These are phyloP conservation scores for Madoqua kirkii DNA, from an alignment of 2,113 vertebrate species.

Conservation along the genomic window DNA sequence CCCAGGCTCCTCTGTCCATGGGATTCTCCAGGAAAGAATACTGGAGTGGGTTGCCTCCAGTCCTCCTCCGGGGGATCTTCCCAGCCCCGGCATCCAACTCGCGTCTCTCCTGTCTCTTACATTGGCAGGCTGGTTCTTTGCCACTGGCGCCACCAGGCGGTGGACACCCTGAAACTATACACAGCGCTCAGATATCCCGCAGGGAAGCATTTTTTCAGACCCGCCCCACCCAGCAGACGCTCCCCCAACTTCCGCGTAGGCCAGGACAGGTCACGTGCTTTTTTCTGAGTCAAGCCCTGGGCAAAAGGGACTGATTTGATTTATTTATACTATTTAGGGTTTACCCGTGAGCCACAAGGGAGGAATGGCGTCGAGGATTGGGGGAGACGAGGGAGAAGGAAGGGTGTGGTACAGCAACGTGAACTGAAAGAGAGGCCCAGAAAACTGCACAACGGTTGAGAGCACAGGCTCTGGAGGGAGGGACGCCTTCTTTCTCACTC, in stretches of 20 bases:
- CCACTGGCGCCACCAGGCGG: neutral
- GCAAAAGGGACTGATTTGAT: neutral
- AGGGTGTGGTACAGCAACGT: rapidly evolving
- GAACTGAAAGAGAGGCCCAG: neutral
- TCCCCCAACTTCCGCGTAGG: neutral
- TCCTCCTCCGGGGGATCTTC: neutral
- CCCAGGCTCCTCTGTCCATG: neutral
- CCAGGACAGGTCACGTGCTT: neutral
- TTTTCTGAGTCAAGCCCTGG: neutral
- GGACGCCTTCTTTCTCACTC: neutral
- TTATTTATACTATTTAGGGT: neutral
- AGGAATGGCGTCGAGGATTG: neutral
- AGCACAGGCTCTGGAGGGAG: neutral
- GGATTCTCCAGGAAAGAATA: neutral
- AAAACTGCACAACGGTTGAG: neutral
- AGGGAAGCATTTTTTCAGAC: neutral
- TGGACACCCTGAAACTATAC: neutral
- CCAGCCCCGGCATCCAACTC: neutral
- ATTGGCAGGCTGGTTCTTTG: neutral
- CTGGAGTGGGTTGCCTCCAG: neutral
- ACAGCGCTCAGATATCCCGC: neutral
- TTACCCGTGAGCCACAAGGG: neutral
- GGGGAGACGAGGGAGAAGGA: neutral
- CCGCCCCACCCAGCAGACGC: neutral
- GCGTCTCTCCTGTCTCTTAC: neutral